phyloP scores from a whole-genome alignment of 2,888 invertebrate genomes.

The Amiota mariae region DNA sequence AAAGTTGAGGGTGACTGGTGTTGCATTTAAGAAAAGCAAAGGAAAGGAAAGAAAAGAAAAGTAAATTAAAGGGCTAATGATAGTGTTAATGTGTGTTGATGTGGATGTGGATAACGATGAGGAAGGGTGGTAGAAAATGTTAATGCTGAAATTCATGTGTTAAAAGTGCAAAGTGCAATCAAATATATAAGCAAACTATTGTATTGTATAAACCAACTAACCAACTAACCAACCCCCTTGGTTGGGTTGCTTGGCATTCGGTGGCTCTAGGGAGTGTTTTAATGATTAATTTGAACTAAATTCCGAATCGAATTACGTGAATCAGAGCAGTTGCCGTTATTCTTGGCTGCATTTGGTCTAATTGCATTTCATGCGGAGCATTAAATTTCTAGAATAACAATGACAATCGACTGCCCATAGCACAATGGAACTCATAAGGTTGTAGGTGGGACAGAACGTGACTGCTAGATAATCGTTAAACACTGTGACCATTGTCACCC shows the following conservation, averaged over 20 bases:
- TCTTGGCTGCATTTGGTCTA: conserved; percentile 6
- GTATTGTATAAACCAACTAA: background rate
- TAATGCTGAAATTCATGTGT: background rate
- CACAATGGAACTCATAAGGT: background rate
- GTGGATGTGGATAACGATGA: no score
- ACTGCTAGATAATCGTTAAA: background rate
- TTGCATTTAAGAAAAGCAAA: no score
- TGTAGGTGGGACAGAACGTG: background rate
- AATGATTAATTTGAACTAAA: background rate
- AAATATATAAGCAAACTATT: background rate
- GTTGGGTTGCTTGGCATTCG: background rate
- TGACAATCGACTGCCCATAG: background rate
- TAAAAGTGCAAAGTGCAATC: conserved; percentile 24
- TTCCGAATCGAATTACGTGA: conserved; percentile 15
- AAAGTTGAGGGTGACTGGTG: no score
- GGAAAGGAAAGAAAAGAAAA: background rate
- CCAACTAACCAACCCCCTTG: background rate
- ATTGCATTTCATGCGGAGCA: conserved; percentile 22
- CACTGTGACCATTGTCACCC: background rate
- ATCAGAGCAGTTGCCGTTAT: conserved; percentile 4
- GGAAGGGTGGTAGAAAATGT: background rate
- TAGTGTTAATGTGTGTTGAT: background rate
- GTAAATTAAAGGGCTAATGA: background rate
- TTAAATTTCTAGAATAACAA: background rate
- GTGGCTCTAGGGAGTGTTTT: background rate